These are phyloP conservation scores for Isichthys henryi DNA, from an alignment of 2,113 vertebrate genomes.

Conservation along the genomic window DNA sequence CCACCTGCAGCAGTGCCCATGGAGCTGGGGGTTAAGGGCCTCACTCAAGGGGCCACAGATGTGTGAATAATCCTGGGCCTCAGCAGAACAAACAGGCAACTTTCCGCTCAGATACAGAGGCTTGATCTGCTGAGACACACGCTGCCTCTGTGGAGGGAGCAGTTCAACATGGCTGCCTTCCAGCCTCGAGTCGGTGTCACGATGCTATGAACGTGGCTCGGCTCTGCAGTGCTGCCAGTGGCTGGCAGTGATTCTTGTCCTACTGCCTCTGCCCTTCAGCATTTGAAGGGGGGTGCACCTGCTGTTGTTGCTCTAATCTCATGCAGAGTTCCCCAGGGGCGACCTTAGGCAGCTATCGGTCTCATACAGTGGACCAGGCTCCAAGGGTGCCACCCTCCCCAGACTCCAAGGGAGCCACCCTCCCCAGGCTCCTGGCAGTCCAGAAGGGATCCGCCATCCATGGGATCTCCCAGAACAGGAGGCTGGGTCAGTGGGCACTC, in stretches of 20 bases:
- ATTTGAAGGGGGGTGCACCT: neutral
- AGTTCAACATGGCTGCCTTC: neutral
- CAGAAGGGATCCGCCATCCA: neutral
- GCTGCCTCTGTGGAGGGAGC: neutral
- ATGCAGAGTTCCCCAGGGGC: neutral
- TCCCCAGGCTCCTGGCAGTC: neutral
- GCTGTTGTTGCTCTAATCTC: neutral
- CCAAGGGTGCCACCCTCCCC: neutral
- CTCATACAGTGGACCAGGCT: neutral
- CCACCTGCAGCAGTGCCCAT: no score
- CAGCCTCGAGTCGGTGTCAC: neutral
- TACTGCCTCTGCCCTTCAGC: neutral
- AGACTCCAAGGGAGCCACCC: neutral
- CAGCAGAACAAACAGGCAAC: no score
- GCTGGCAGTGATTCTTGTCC: neutral
- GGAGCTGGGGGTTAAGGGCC: no score
- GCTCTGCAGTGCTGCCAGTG: neutral
- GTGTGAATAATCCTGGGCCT: no score
- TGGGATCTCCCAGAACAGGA: neutral
- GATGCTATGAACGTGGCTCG: neutral
- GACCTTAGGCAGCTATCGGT: neutral
- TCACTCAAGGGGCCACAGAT: no score
- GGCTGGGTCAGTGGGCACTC: neutral
- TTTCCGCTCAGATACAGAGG: neutral
- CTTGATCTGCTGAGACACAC: neutral